Evolutionary conservation across 2,888 invertebrate genomes (phyloP).

Genomic region (Podotricha telesiphe): DNA sequence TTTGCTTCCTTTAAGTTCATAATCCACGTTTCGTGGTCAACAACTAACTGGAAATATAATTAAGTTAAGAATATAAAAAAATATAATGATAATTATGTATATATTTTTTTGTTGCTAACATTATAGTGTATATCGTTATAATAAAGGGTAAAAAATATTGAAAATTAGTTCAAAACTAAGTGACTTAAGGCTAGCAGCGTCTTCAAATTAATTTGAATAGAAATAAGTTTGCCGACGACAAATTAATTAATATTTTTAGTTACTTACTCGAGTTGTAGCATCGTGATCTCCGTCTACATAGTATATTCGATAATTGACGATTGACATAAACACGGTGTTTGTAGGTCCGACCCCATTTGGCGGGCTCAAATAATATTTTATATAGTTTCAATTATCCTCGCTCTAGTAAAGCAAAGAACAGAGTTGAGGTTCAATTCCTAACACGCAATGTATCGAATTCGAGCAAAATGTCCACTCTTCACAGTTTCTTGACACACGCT

Average conservation of each 20-base stretch:
- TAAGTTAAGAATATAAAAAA: neutral
- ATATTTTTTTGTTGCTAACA: neutral
- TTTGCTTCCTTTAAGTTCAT: slow-evolving; percentile 98
- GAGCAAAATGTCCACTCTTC: too few relatives aligned
- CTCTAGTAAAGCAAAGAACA: too few relatives aligned
- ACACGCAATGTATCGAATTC: too few relatives aligned
- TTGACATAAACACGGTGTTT: too few relatives aligned
- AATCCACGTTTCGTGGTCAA: slow-evolving; percentile 98
- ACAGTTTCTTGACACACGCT: too few relatives aligned
- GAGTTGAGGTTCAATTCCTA: too few relatives aligned
- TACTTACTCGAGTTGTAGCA: slow-evolving; percentile 88
- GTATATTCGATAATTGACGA: slow-evolving; percentile 98
- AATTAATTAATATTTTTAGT: neutral
- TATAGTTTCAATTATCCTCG: too few relatives aligned
- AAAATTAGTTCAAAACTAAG: too few relatives aligned
- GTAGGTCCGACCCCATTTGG: too few relatives aligned
- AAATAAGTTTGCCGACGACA: neutral
- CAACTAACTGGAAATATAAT: slow-evolving; percentile 86
- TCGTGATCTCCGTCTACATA: slow-evolving; percentile 96
- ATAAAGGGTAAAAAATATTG: neutral
- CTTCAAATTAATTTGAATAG: neutral
- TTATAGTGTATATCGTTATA: neutral
- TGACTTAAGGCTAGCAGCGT: neutral
- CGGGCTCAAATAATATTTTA: too few relatives aligned
- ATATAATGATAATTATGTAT: neutral